phyloP scores from a whole-genome alignment of 2,888 invertebrate genomes.

The Adela reaumurella region DNA sequence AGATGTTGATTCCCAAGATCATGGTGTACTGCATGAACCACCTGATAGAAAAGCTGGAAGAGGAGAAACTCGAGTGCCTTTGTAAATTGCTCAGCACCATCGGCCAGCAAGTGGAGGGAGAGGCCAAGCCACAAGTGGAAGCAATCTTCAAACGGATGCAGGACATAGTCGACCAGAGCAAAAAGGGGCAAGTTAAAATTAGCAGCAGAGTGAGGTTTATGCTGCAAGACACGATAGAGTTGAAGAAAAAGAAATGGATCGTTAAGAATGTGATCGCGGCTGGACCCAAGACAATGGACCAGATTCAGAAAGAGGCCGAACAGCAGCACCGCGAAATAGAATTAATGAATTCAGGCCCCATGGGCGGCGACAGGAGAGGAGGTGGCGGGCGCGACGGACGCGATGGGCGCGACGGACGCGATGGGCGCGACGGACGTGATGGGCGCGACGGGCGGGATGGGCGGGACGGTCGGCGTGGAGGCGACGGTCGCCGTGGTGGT shows the following conservation, averaged over 20 bases:
- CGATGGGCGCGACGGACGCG: slow-evolving; percentile 3
- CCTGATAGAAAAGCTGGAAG: slow-evolving; percentile 72
- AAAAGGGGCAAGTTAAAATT: slow-evolving; percentile 55
- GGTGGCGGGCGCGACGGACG: slow-evolving; percentile 37
- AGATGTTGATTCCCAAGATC: slow-evolving; percentile 83
- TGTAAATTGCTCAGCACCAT: slow-evolving; percentile 90
- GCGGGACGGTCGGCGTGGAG: background rate
- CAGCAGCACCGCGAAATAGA: slow-evolving; percentile 75
- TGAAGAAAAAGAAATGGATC: slow-evolving; percentile 80
- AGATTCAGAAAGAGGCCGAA: slow-evolving; percentile 87
- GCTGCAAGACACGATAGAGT: slow-evolving; percentile 89
- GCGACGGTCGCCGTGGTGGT: slow-evolving; percentile 15
- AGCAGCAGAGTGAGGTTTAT: slow-evolving; percentile 68
- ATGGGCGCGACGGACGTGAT: slow-evolving; percentile 29
- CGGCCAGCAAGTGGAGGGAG: slow-evolving; percentile 71
- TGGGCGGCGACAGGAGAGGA: slow-evolving; percentile 53
- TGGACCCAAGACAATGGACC: slow-evolving; percentile 91
- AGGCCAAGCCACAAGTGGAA: slow-evolving; percentile 41
- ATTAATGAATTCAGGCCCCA: slow-evolving; percentile 38
- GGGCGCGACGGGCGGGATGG: background rate
- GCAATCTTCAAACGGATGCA: slow-evolving; percentile 67
- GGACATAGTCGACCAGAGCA: slow-evolving; percentile 60
- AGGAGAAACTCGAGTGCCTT: slow-evolving; percentile 90
- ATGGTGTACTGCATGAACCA: slow-evolving; percentile 82
- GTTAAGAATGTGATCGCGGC: slow-evolving; percentile 77